Percentiles rank a stretch among this genome's conserved stretches.
These are phyloP conservation scores for Stomatorhinus walkeri DNA, from an alignment of 2,797 vertebrate species.

Conservation along the genomic window DNA sequence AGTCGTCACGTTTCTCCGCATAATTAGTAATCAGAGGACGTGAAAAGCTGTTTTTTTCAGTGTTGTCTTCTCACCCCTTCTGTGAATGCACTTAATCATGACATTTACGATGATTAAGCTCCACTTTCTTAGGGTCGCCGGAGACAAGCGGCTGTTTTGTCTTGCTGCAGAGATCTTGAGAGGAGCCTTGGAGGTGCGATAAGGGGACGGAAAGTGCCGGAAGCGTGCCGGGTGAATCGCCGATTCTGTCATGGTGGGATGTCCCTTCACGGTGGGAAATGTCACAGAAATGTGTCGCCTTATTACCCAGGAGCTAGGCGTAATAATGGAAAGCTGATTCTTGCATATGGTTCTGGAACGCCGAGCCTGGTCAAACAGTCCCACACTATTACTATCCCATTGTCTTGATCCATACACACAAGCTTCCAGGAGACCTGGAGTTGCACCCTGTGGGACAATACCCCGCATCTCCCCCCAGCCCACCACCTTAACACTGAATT, in stretches of 20 bases:
- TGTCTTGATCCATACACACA: neutral
- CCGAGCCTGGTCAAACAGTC: neutral
- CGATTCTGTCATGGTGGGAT: neutral
- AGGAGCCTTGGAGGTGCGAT: neutral
- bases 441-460: neutral
- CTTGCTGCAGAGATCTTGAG: neutral
- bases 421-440: neutral
- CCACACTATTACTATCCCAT: neutral
- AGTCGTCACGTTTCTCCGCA: conserved; percentile 54
- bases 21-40: conserved; percentile 63
- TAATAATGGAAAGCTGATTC: neutral
- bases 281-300: neutral
- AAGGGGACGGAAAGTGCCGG: neutral
- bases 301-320: neutral
- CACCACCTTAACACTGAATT: neutral
- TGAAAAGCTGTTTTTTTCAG: conserved; percentile 54
- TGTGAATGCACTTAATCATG: conserved; percentile 46
- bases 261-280: neutral
- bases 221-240: neutral
- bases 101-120: conserved; percentile 63
- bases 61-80: conserved; percentile 49
- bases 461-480: neutral
- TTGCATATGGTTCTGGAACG: neutral
- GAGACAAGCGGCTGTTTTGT: neutral
- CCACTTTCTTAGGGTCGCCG: conserved; percentile 6